phyloP scores from a whole-genome alignment of 1,140 invertebrate species.

The Nasonia giraulti region DNA sequence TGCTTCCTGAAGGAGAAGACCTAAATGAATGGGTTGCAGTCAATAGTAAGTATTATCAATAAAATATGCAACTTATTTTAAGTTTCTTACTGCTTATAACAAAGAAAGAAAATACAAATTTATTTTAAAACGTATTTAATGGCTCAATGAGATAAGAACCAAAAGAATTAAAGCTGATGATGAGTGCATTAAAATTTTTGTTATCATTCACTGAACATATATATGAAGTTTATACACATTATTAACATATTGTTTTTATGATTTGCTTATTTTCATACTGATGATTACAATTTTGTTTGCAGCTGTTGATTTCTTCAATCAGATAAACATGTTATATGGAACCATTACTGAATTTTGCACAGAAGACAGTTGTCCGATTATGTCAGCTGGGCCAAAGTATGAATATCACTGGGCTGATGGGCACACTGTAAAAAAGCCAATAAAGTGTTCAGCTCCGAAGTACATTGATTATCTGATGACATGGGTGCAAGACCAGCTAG shows the following conservation, averaged over 20 bases:
- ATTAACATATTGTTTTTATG: background rate
- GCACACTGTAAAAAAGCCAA: conserved; percentile 98
- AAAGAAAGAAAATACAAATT: background rate
- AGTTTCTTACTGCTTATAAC: background rate
- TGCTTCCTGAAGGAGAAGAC: conserved; percentile 98
- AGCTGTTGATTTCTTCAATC: conserved; percentile 99
- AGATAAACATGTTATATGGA: conserved; percentile 99
- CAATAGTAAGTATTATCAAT: conserved; percentile 86
- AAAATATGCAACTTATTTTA: conserved; percentile 1
- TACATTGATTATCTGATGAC: conserved; percentile 99
- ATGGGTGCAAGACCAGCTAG: conserved; percentile 99
- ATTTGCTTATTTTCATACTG: background rate
- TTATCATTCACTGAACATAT: background rate
- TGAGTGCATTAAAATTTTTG: background rate
- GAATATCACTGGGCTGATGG: conserved; percentile 99
- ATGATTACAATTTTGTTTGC: conserved; percentile 60
- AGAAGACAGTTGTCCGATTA: conserved; percentile 97
- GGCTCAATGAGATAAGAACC: too few relatives aligned
- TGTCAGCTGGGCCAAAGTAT: conserved; percentile 98
- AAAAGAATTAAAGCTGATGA: background rate
- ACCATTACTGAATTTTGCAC: conserved; percentile 99
- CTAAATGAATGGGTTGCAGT: conserved; percentile 99
- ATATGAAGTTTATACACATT: too few relatives aligned
- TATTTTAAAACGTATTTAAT: background rate
- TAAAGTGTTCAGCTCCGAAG: conserved; percentile 99